A percentile compares a stretch with the other conserved stretches of the same genome.
These are phyloP conservation scores for Pristionchus arcanus DNA, from an alignment of 2,888 invertebrate species.

Conservation along the genomic window DNA sequence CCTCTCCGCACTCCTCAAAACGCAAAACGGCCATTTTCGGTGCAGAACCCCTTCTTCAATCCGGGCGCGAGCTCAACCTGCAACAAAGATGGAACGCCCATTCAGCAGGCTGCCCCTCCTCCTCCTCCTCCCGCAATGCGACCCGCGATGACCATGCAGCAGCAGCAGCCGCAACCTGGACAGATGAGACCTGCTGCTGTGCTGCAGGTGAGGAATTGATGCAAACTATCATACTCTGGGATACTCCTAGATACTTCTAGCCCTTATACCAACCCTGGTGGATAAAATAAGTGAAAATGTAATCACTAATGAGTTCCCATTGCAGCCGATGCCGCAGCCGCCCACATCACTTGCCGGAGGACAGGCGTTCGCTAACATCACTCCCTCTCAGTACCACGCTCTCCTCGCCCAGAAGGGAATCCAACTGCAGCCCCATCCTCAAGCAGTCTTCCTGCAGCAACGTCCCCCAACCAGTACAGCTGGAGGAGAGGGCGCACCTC, in stretches of 20 bases:
- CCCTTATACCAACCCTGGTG: too few species aligned
- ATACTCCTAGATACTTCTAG: too few species aligned
- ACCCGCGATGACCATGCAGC: background rate
- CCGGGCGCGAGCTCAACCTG: background rate
- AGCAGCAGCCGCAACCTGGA: constrained; percentile 16
- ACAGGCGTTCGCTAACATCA: background rate
- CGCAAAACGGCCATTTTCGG: background rate
- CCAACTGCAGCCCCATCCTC: background rate
- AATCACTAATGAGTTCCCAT: background rate
- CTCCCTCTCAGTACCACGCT: constrained; percentile 46
- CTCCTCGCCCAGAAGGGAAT: constrained; percentile 35
- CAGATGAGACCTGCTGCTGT: background rate
- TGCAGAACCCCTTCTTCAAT: constrained; percentile 50
- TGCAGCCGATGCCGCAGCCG: constrained; percentile 29
- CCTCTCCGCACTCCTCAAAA: too few species aligned
- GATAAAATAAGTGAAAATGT: too few species aligned
- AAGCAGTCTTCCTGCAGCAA: constrained; percentile 5
- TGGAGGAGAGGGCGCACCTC: background rate
- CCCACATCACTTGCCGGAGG: background rate
- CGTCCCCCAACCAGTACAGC: background rate
- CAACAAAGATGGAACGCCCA: background rate
- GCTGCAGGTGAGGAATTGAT: background rate
- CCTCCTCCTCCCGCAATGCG: background rate
- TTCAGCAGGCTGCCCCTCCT: background rate
- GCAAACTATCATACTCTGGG: too few species aligned